Base-by-base conservation (phyloP, 2,113 vertebrate species). In the Platichthys flesus region DNA sequence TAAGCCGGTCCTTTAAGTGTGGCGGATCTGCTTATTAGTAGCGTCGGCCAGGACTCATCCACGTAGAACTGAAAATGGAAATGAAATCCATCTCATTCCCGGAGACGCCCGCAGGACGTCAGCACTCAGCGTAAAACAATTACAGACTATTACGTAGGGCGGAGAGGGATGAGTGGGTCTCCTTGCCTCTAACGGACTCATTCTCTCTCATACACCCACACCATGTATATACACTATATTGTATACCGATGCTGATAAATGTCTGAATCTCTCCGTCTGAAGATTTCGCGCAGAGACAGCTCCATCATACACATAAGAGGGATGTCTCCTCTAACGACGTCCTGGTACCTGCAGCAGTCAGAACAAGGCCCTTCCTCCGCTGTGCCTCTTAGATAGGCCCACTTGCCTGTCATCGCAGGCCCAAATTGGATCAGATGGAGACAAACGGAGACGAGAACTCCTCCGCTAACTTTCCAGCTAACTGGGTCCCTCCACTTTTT, bases 1-100 rank as follows among this genome's bases (percentile, higher is more conserved):
- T 93, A 93, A 93, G 83, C 70, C 83, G 70, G 86, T 88, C 69
- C 82, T 90, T 81, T 79, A 92, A 90, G 84, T 88, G 83, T 75
- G 76, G 75, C 75, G 31, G 85, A 87, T 91, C 71, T 75, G 79
- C 83, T 74, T 84, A 85, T 91, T 85, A 89, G 87, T 40, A 67
- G 72, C 71, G 69, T 67, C 59, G 69, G 81, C 78, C 76, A 64
- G 63, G 76, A 88, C 59, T 84, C 87, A 85, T 91, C 62, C 83
- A 67, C 69, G 76, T 59, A 84, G 81, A 90, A 87, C 74, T 75
- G 83, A 86, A 87, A 87, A 85, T 85, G 88, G 86, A 88, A 81
- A 87, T 90, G 75, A 87, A 87, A 90, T 82, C 75, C 85, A 86
- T 85, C 72, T 87, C 67, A 76, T 88, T 87, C 51, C 31, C 26